A percentile compares a stretch with the other conserved stretches of the same genome.
Evolutionary conservation across 1,140 invertebrate species (phyloP).

Genomic region (Campoletis sonorensis): DNA sequence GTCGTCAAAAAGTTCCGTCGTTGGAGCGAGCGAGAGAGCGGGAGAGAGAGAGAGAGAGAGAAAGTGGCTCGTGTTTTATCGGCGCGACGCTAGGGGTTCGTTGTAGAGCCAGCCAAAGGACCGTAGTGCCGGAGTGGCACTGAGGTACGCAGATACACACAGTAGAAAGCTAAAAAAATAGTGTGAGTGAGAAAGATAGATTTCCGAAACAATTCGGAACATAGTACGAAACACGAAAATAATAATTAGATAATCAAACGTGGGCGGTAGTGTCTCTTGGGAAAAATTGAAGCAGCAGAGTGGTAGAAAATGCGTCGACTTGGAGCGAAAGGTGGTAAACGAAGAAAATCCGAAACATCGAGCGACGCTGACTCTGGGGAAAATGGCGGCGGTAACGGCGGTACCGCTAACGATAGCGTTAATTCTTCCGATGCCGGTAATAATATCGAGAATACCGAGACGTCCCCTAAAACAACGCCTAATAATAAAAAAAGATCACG

Average conservation of each 20-base stretch:
- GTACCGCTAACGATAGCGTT: slow-evolving; percentile 54
- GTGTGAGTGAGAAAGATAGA: not conserved
- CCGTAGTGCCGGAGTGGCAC: too few species aligned
- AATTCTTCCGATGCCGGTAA: slow-evolving; percentile 45
- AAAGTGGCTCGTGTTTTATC: not conserved
- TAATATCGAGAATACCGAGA: not conserved
- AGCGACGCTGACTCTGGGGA: slow-evolving; percentile 67
- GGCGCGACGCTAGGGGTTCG: not conserved
- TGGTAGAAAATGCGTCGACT: slow-evolving; percentile 46
- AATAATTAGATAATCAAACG: not conserved
- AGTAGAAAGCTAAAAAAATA: not conserved
- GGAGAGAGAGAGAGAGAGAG: not conserved
- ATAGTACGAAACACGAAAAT: not conserved
- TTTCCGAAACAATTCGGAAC: not conserved
- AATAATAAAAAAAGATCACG: slow-evolving; percentile 56
- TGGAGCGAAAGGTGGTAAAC: slow-evolving; percentile 63
- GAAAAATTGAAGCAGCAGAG: too few species aligned
- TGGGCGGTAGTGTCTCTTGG: not conserved
- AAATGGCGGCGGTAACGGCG: slow-evolving; percentile 66
- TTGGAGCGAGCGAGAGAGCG: not conserved
- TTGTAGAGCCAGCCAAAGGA: not conserved
- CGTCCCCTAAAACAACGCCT: slow-evolving; percentile 23
- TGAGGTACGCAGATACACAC: not conserved
- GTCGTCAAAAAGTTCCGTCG: not conserved
- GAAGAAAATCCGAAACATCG: slow-evolving; percentile 66